Conservation (phyloP, 1,140 invertebrate species). For the Ditylenchus dipsaci region DNA sequence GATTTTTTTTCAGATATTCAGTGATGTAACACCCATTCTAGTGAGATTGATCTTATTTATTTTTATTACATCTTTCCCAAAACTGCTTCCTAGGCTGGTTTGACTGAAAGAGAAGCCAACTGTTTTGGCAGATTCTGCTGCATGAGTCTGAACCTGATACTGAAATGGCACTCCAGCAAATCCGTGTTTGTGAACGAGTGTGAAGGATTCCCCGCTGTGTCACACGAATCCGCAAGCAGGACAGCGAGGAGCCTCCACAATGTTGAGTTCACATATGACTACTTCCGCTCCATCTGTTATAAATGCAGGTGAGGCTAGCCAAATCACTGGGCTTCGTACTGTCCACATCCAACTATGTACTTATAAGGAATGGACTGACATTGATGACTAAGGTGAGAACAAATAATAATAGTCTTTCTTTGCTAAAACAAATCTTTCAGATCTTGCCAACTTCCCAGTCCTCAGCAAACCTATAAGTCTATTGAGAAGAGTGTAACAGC, state of each 20-base stretch:
- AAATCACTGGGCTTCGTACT: conserved; percentile 22
- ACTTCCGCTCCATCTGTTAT: conserved; percentile 37
- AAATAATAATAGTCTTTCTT: background rate
- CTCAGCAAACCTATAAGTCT: background rate
- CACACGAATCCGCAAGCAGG: conserved; percentile 34
- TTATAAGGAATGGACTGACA: conserved; percentile 33
- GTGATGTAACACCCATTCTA: conserved; percentile 94
- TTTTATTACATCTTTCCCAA: too few species aligned
- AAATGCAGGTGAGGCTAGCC: conserved; percentile 41
- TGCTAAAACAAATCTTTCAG: conserved; percentile 8
- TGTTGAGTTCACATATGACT: conserved; percentile 37
- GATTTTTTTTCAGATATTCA: conserved; percentile 73
- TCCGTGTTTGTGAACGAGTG: conserved; percentile 74
- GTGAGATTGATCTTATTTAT: too few species aligned
- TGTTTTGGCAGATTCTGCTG: conserved; percentile 90
- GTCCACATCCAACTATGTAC: conserved; percentile 21
- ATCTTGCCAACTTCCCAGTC: conserved; percentile 34
- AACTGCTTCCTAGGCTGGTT: conserved; percentile 69
- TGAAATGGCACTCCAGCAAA: conserved; percentile 88
- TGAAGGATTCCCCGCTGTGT: conserved; percentile 29
- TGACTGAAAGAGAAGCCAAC: conserved; percentile 94
- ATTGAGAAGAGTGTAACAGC: conserved; percentile 29
- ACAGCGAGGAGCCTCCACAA: conserved; percentile 26
- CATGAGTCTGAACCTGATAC: conserved; percentile 84
- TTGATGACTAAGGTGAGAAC: conserved; percentile 40